These are phyloP conservation scores for Apogon talboti DNA, from an alignment of 2,797 vertebrate genomes.

Conservation along the genomic window DNA sequence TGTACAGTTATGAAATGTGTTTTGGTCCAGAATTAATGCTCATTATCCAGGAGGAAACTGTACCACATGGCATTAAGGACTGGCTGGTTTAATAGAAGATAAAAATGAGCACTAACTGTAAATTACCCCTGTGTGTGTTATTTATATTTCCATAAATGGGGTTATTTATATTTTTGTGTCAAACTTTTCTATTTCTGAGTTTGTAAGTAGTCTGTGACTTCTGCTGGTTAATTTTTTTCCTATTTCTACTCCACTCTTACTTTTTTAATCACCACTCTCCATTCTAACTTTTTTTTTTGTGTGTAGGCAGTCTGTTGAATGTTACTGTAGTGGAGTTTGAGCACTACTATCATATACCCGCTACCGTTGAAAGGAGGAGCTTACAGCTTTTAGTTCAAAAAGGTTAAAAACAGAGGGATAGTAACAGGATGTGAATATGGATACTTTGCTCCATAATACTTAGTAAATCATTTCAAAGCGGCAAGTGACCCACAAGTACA, in stretches of 20 bases:
- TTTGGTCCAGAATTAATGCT: too few species aligned
- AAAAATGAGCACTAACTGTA: too few species aligned
- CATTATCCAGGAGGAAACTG: background rate
- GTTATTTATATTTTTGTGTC: too few species aligned
- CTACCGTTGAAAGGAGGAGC: too few species aligned
- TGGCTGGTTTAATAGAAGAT: background rate
- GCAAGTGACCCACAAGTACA: constrained; percentile 11
- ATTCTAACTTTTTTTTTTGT: background rate
- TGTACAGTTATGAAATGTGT: background rate
- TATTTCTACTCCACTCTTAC: constrained; percentile 12
- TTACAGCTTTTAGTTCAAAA: background rate
- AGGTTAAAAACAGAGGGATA: constrained; percentile 15
- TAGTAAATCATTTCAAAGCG: constrained; percentile 49
- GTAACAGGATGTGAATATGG: constrained; percentile 18
- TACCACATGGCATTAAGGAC: background rate
- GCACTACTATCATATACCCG: too few species aligned
- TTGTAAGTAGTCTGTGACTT: background rate
- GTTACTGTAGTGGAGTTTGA: too few species aligned
- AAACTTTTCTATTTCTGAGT: background rate
- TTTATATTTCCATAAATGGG: too few species aligned
- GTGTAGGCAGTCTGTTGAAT: background rate
- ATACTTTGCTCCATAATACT: constrained; percentile 42
- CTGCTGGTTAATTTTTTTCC: background rate
- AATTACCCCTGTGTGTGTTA: too few species aligned
- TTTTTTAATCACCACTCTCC: constrained; percentile 15